Percentiles rank a stretch among this genome's conserved stretches.
Conservation (phyloP, 2,797 vertebrate species). For the Fistularia tabacaria region DNA sequence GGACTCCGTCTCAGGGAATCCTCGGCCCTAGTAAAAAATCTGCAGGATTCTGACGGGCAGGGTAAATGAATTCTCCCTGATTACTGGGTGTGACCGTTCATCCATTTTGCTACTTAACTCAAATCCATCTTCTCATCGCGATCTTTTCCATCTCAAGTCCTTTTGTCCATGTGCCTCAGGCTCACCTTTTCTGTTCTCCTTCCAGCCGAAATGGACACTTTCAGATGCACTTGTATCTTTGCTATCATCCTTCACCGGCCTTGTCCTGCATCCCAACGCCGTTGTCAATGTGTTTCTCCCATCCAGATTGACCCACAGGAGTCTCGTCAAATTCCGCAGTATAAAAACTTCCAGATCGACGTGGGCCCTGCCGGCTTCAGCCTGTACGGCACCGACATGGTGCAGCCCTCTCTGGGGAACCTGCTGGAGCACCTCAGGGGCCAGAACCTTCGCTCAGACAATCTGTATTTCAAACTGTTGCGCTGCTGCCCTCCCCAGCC, state of each 20-base stretch:
- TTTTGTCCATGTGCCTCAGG: not conserved
- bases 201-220: not conserved
- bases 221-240: not conserved
- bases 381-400: conserved; percentile 81
- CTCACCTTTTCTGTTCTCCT: not conserved
- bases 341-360: conserved; percentile 98
- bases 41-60: too few species aligned
- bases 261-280: not conserved
- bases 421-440: conserved; percentile 90
- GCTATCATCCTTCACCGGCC: too few species aligned
- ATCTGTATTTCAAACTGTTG: conserved; percentile 86
- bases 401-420: conserved; percentile 78
- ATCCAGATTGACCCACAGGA: conserved; percentile 52
- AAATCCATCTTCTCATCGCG: too few species aligned
- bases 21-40: too few species aligned
- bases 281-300: not conserved
- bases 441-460: conserved; percentile 89
- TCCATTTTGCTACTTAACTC: too few species aligned
- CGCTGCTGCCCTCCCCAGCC: conserved; percentile 95
- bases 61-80: too few species aligned
- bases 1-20: too few species aligned
- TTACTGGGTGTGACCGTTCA: too few species aligned
- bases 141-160: too few species aligned
- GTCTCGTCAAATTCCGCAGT: conserved; percentile 68
- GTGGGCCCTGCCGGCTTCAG: conserved; percentile 73